Evolutionary conservation across 2,797 vertebrate genomes (phyloP).

Genomic region (Chiroxiphia lanceolata): DNA sequence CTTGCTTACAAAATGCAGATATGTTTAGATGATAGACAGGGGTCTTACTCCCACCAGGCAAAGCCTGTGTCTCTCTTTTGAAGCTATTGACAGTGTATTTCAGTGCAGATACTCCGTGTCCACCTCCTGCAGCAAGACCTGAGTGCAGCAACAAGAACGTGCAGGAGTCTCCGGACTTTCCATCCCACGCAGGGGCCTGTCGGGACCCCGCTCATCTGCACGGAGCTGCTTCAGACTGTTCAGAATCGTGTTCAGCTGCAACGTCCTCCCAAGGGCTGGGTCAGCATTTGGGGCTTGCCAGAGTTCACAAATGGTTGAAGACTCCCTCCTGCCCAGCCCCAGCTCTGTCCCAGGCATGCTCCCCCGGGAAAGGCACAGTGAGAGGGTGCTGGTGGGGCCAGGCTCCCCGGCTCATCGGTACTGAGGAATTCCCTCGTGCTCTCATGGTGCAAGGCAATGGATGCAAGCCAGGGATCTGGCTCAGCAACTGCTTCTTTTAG

Average conservation of each 20-base stretch:
- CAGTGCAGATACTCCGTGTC: background rate
- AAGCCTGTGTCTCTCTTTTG: background rate
- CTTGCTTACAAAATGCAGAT: background rate
- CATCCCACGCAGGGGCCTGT: background rate
- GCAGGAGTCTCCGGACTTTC: accelerated
- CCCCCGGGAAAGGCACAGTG: accelerated
- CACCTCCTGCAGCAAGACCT: background rate
- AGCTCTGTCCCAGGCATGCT: accelerated
- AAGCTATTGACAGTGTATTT: accelerated
- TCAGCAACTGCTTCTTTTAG: background rate
- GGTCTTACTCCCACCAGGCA: background rate
- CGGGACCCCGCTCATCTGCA: background rate
- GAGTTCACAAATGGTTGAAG: background rate
- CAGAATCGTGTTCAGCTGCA: background rate
- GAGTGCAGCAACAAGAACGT: background rate
- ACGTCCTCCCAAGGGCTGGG: background rate
- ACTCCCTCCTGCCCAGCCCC: background rate
- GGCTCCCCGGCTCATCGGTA: background rate
- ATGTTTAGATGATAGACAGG: background rate
- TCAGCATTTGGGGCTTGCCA: background rate
- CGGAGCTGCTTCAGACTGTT: background rate
- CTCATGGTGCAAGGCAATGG: background rate
- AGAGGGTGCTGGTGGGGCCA: background rate
- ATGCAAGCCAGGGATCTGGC: background rate
- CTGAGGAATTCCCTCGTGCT: background rate